Percentiles rank a stretch among this genome's conserved stretches.
phyloP scores from a whole-genome alignment of 92 coral and sea anemone species.

The Palythoa heliodiscus region DNA sequence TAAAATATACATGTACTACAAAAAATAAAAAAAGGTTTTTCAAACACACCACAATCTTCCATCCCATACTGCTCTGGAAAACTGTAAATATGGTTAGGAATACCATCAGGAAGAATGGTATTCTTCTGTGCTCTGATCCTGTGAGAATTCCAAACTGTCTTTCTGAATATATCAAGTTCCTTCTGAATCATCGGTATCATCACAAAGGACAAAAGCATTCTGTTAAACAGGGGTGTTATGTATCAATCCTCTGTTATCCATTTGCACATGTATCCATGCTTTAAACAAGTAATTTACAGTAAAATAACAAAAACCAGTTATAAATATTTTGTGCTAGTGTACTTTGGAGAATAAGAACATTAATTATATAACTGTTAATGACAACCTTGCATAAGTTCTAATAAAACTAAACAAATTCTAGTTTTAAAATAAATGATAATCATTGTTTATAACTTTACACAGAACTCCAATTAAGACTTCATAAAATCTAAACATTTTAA shows the following conservation, averaged over 20 bases:
- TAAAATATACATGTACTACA: constrained; percentile 23
- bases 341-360: no score
- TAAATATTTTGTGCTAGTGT: not conserved
- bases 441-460: not conserved
- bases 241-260: constrained; percentile 7
- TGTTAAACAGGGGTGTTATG: constrained; percentile 7
- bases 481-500: not conserved
- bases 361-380: no score
- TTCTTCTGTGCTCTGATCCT: constrained; percentile 23
- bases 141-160: constrained; percentile 25
- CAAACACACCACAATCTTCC: constrained; percentile 31
- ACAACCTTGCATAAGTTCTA: not conserved
- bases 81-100: constrained; percentile 25
- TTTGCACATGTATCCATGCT: constrained; percentile 16
- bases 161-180: constrained; percentile 21
- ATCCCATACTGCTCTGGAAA: constrained; percentile 29
- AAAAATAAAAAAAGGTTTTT: constrained; percentile 30
- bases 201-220: constrained; percentile 20
- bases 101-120: constrained; percentile 25
- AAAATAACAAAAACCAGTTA: constrained; percentile 23
- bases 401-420: not conserved
- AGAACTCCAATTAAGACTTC: not conserved
- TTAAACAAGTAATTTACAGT: constrained; percentile 11
- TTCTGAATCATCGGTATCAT: constrained; percentile 26
- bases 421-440: not conserved